phyloP scores from a whole-genome alignment of 30 jellyfish, hydroid and myxozoan genomes.

The Chrysaora quinquecirrha region DNA sequence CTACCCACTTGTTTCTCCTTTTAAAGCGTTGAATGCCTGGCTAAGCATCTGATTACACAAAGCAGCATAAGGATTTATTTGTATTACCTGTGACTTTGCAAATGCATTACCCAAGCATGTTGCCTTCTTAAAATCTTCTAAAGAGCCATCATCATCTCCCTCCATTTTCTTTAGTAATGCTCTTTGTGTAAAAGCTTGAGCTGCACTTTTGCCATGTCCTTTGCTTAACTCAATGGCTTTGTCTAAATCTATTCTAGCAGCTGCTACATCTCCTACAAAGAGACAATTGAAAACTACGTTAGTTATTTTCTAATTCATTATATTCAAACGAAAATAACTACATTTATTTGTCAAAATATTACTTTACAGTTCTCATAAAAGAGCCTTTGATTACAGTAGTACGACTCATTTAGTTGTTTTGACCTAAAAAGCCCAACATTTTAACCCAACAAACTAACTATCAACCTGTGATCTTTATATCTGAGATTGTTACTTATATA shows the following conservation, averaged over 20 bases:
- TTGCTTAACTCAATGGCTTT: constrained; percentile 77
- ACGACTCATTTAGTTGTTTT: too few species aligned
- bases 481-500: too few species aligned
- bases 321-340: too few species aligned
- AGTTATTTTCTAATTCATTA: too few species aligned
- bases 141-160: constrained; percentile 77
- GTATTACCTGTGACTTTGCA: constrained; percentile 76
- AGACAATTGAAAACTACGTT: too few species aligned
- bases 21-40: constrained; percentile 60
- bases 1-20: too few species aligned
- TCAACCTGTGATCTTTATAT: too few species aligned
- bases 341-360: too few species aligned
- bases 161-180: constrained; percentile 68
- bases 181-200: constrained; percentile 93
- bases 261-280: constrained; percentile 71
- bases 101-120: constrained; percentile 78
- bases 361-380: too few species aligned
- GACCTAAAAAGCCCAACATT: too few species aligned
- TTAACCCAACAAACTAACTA: too few species aligned
- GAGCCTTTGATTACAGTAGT: too few species aligned
- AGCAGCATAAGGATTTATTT: constrained; percentile 95
- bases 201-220: constrained; percentile 84
- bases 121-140: constrained; percentile 79
- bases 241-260: constrained; percentile 73
- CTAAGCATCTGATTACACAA: constrained; percentile 92